Evolutionary conservation across 37 sponge, comb jelly and placozoan species (phyloP), one percentile per base, ranked within the genome.

Genomic region (Halisarca cf. caerulea): DNA sequence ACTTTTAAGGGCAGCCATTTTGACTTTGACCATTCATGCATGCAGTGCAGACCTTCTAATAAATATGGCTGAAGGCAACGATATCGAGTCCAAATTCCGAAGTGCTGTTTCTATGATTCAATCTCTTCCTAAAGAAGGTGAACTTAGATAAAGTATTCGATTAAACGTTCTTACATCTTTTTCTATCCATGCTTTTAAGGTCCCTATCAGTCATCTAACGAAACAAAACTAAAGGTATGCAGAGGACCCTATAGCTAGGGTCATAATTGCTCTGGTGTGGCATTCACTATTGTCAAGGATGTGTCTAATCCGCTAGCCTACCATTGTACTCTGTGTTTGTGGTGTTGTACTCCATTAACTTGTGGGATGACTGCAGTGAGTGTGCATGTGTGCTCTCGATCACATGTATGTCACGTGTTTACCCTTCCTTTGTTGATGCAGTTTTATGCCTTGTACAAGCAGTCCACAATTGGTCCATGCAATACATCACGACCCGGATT

Each of bases 391-490:
- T n/a, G n/a, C n/a, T n/a, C n/a, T n/a, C n/a, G n/a, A n/a, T n/a
- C n/a, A n/a, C n/a, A n/a, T n/a, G n/a, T n/a, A n/a, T n/a, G n/a
- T n/a, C n/a, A n/a, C n/a, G n/a, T n/a, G n/a, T n/a, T n/a, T n/a
- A 1, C 34, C 23, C 35, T 64, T 23, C 20, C 47, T 21, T 35
- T 51, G 57, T 59, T 55, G 4, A 21, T 60, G 15, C 81, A 92
- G 93, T 92, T 92, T 62, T 92, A 92, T 89, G 89, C 89, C 28
- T 82, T 92, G 39, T 92, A 89, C 82, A 92, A 92, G 85, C 90
- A 89, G 55, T 82, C 85, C n/a, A 89, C 66, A 2, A 62, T 80
- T 25, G 93, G 93, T 60, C 90, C 93, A 0, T 89, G 90, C 73
- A 81, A 71, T 44, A 72, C 66, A 1, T 33, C 87, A 0, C 80